Evolutionary conservation across 1,140 invertebrate species (phyloP).

Genomic region (Drosophila ananassae): DNA sequence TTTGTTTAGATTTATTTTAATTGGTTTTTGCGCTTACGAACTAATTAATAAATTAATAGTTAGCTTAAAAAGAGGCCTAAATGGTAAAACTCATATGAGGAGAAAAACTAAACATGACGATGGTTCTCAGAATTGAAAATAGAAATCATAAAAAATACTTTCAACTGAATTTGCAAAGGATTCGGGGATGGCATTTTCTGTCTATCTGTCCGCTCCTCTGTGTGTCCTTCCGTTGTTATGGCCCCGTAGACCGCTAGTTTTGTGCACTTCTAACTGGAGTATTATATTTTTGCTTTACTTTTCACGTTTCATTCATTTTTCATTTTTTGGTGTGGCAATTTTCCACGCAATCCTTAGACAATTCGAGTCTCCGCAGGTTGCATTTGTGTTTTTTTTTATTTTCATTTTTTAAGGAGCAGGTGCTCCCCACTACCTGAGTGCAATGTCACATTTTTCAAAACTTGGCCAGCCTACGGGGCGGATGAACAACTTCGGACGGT

Average conservation of each 20-base stretch:
- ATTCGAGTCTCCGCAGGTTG: slow-evolving; percentile 79
- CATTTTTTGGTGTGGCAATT: background rate
- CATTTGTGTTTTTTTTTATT: slow-evolving; percentile 23
- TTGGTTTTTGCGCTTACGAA: slow-evolving; percentile 68
- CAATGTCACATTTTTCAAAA: slow-evolving; percentile 24
- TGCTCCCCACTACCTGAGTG: slow-evolving; percentile 21
- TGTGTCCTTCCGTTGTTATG: slow-evolving; percentile 13
- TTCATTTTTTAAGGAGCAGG: slow-evolving; percentile 3
- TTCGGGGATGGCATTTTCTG: slow-evolving; percentile 16
- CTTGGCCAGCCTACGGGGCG: slow-evolving; percentile 27
- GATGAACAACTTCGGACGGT: background rate
- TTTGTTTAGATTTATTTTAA: slow-evolving; percentile 71
- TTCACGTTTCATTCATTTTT: slow-evolving; percentile 20
- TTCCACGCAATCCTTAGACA: slow-evolving; percentile 72
- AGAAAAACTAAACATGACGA: slow-evolving; percentile 60
- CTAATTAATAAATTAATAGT: slow-evolving; percentile 83
- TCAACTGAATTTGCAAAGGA: slow-evolving; percentile 52
- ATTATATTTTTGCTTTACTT: slow-evolving; percentile 21
- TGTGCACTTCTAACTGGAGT: slow-evolving; percentile 32
- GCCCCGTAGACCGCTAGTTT: slow-evolving; percentile 42
- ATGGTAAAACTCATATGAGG: slow-evolving; percentile 59
- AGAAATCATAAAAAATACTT: slow-evolving; percentile 69
- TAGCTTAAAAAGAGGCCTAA: slow-evolving; percentile 75
- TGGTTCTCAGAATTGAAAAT: slow-evolving; percentile 39
- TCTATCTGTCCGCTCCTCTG: slow-evolving; percentile 14